Conservation (phyloP, 2,113 vertebrate species). For the Bettongia penicillata region DNA sequence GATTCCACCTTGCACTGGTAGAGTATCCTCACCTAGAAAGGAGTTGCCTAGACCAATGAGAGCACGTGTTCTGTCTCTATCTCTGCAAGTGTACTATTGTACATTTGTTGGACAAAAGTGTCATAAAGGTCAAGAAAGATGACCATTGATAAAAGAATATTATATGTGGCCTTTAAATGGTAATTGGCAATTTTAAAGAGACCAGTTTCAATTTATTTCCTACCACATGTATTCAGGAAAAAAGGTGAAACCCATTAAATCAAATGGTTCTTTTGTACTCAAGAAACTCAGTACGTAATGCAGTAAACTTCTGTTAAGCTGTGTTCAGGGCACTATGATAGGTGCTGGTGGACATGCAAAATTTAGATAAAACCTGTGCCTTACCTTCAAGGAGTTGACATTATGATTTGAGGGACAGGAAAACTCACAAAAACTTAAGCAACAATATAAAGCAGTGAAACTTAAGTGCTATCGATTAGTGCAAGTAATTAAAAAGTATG, state of each 20-base stretch:
- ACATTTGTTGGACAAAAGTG: not conserved
- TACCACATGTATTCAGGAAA: not conserved
- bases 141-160: not conserved
- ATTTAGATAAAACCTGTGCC: not conserved
- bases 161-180: not conserved
- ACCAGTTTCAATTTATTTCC: not conserved
- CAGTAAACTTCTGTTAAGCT: not conserved
- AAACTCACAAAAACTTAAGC: conserved; percentile 7
- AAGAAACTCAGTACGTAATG: not conserved
- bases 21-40: not conserved
- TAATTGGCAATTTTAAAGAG: not conserved
- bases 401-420: not conserved
- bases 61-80: not conserved
- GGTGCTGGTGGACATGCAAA: not conserved
- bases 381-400: not conserved
- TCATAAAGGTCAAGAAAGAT: not conserved
- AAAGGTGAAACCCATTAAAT: not conserved
- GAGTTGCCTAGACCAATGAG: not conserved
- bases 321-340: not conserved
- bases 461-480: conserved; percentile 10
- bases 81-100: not conserved
- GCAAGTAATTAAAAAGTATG: conserved; percentile 14
- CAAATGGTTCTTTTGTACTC: not conserved
- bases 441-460: not conserved
- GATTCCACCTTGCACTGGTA: not conserved